Evolutionary conservation across 2,113 vertebrate species (phyloP).

Genomic region (Microcebus jonahi): DNA sequence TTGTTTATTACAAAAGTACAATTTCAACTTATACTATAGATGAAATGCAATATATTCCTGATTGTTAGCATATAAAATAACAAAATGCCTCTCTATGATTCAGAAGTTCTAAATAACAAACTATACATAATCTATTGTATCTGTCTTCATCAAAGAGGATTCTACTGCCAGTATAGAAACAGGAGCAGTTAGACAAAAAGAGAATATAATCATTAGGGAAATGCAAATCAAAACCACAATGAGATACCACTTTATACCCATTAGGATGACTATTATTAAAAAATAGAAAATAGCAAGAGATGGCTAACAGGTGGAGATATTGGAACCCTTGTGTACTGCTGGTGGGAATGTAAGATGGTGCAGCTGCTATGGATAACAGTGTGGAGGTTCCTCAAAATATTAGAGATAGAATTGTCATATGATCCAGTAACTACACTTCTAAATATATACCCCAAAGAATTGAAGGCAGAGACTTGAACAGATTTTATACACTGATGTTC

Average conservation of each 20-base stretch:
- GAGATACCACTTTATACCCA: neutral
- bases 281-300: neutral
- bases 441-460: neutral
- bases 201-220: neutral
- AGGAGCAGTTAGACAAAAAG: neutral
- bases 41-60: neutral
- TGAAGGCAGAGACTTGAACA: neutral
- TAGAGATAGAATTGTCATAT: neutral
- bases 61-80: neutral
- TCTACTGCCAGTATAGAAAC: neutral
- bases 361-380: neutral
- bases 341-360: neutral
- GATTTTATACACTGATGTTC: neutral
- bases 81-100: neutral
- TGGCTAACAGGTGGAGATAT: neutral
- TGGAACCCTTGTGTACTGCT: neutral
- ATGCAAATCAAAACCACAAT: neutral
- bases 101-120: neutral
- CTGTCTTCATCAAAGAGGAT: neutral
- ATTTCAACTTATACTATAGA: neutral
- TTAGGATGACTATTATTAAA: neutral
- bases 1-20: conserved; percentile 22
- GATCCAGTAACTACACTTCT: neutral
- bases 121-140: neutral
- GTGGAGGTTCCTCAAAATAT: neutral